phyloP scores from a whole-genome alignment of 2,888 invertebrate species.

The Dichetophora obliterata region DNA sequence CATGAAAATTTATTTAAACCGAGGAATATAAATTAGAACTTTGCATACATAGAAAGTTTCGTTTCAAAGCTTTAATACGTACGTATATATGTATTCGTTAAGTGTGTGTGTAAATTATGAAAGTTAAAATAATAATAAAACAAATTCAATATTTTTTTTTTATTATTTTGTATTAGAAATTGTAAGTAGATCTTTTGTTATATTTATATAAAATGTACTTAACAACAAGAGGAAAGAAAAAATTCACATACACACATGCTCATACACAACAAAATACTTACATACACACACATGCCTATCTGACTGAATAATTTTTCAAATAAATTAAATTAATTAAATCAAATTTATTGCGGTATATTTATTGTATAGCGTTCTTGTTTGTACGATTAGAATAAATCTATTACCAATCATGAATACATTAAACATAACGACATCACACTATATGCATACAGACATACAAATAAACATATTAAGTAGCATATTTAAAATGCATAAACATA shows the following conservation, averaged over 20 bases:
- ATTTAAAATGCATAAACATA: conserved; percentile 13
- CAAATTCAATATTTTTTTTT: background rate
- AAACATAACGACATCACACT: conserved; percentile 34
- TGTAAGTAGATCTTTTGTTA: conserved; percentile 14
- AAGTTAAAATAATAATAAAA: background rate
- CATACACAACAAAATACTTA: conserved; percentile 21
- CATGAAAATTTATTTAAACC: background rate
- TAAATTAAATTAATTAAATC: conserved; percentile 37
- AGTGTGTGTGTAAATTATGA: background rate
- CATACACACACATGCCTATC: conserved; percentile 48
- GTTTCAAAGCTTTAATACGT: conserved; percentile 19
- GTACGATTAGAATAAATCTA: too few relatives aligned
- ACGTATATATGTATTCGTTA: background rate
- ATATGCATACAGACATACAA: conserved; percentile 8
- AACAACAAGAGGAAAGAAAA: conserved; percentile 10
- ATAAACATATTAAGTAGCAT: conserved; percentile 29
- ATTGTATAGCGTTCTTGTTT: conserved; percentile 18
- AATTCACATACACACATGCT: background rate
- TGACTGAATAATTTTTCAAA: conserved; percentile 51
- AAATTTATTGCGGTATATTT: conserved; percentile 4
- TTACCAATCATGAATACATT: background rate
- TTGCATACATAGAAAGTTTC: background rate
- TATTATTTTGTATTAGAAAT: background rate
- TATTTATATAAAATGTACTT: conserved; percentile 16
- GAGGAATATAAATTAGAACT: background rate